phyloP scores from a whole-genome alignment of 92 coral and sea anemone species.

The Phenganax marumi region DNA sequence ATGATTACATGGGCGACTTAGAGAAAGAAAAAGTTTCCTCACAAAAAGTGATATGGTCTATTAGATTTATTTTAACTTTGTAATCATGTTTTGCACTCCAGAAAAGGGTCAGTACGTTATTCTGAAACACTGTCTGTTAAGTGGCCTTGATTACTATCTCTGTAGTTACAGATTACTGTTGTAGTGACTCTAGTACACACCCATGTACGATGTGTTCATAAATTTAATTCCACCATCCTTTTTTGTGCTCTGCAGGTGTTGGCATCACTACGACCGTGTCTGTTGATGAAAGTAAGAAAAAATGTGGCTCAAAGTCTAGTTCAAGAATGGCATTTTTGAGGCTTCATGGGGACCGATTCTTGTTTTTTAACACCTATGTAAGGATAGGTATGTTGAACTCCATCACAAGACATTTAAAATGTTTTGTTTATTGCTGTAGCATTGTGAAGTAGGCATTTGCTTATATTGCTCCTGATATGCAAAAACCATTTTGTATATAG shows the following conservation, averaged over 20 bases:
- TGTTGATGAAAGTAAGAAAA: conserved; percentile 9
- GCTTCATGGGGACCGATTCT: conserved; percentile 63
- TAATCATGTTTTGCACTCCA: too few relatives aligned
- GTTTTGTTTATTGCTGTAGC: not conserved
- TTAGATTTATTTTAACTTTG: too few relatives aligned
- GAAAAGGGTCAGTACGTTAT: too few relatives aligned
- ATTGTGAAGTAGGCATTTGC: not conserved
- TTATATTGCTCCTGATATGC: not conserved
- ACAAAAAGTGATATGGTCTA: too few relatives aligned
- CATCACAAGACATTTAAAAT: not conserved
- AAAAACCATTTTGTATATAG: not conserved
- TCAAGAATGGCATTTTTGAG: conserved; percentile 76
- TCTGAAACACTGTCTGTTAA: too few relatives aligned
- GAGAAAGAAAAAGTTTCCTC: too few relatives aligned
- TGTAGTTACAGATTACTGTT: too few relatives aligned
- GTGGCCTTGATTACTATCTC: too few relatives aligned
- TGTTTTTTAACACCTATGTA: conserved; percentile 86
- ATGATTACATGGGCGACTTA: too few relatives aligned
- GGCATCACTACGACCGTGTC: conserved; percentile 7
- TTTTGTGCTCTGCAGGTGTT: conserved; percentile 2
- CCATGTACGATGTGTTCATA: too few relatives aligned
- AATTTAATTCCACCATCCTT: too few relatives aligned
- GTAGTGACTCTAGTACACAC: too few relatives aligned
- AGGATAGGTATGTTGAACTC: conserved; percentile 70
- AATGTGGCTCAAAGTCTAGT: conserved; percentile 8